Evolutionary conservation across 2,888 invertebrate genomes (phyloP).

Genomic region (Monopis laevigella): DNA sequence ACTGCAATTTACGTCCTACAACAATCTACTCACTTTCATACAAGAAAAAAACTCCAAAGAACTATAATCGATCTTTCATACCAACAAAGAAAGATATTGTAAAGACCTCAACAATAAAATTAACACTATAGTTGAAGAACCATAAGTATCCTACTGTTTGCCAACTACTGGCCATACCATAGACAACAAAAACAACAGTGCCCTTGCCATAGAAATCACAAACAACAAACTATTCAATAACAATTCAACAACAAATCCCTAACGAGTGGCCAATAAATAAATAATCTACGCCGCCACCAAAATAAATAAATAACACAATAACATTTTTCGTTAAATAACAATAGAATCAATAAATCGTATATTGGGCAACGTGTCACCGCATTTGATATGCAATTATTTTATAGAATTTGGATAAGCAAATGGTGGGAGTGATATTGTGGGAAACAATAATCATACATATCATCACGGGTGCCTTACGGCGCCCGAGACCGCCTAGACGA

Average conservation of each 20-base stretch:
- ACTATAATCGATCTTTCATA: not conserved
- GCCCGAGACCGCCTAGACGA: no score
- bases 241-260: conserved; percentile 26
- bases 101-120: conserved; percentile 6
- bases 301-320: conserved; percentile 41
- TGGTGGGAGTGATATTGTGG: conserved; percentile 13
- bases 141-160: conserved; percentile 2
- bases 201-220: no score
- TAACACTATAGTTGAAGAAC: conserved; percentile 1
- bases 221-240: no score
- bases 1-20: no score
- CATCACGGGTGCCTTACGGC: no score
- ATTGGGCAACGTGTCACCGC: conserved; percentile 49
- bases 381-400: conserved; percentile 58
- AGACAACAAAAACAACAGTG: conserved; percentile 23
- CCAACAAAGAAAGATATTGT: not conserved
- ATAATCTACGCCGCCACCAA: conserved; percentile 32
- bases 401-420: conserved; percentile 24
- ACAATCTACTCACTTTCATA: no score
- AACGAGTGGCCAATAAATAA: conserved; percentile 35
- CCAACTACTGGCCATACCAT: conserved; percentile 3
- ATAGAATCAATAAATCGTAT: conserved; percentile 55
- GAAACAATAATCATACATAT: no score
- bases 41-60: no score
- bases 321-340: conserved; percentile 27